These are phyloP conservation scores for Acronicta psi DNA, from an alignment of 2,888 invertebrate species.

Conservation along the genomic window DNA sequence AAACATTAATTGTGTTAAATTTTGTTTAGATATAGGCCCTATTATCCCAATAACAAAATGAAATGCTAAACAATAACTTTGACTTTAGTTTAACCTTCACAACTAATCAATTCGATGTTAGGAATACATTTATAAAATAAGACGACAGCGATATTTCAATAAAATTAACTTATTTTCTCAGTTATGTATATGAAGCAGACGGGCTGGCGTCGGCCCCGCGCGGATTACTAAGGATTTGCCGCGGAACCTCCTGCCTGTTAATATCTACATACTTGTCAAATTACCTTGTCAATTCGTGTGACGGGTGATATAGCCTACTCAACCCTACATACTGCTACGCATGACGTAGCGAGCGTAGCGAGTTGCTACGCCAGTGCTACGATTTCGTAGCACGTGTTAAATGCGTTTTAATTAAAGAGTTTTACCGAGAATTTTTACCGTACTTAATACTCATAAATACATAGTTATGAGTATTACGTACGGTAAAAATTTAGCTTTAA, in stretches of 20 bases:
- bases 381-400: slow-evolving; percentile 45
- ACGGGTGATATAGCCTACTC: slow-evolving; percentile 47
- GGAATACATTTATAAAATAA: slow-evolving; percentile 62
- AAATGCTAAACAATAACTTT: background rate
- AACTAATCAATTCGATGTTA: slow-evolving; percentile 54
- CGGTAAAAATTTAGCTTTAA: no score
- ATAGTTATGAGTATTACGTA: no score
- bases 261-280: slow-evolving; percentile 58
- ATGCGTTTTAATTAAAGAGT: no score
- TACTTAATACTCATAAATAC: no score
- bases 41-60: no score
- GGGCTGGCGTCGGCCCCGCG: slow-evolving; percentile 70
- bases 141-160: slow-evolving; percentile 73
- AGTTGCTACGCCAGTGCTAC: slow-evolving; percentile 54
- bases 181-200: slow-evolving; percentile 76
- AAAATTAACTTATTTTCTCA: slow-evolving; percentile 78
- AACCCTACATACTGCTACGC: slow-evolving; percentile 42
- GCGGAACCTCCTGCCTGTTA: slow-evolving; percentile 49
- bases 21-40: no score
- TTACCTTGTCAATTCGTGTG: slow-evolving; percentile 56
- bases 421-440: no score
- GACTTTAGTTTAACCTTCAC: slow-evolving; percentile 5
- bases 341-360: slow-evolving; percentile 32
- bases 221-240: slow-evolving; percentile 56
- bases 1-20: no score